Conservation (phyloP, 1,140 invertebrate genomes). For the Listronotus oregonensis region DNA sequence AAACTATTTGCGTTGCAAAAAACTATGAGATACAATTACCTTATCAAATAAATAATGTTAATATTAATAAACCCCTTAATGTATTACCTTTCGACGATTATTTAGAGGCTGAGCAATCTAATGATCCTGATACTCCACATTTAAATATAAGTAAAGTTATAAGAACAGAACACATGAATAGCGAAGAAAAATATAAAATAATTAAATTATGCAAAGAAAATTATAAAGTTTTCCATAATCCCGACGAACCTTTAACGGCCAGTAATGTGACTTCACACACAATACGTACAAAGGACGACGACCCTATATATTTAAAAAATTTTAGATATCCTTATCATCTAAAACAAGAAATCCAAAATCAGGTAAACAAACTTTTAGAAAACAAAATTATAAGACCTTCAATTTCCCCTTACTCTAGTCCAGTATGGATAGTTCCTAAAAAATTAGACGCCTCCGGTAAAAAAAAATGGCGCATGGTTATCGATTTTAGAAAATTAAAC, state of each 20-base stretch:
- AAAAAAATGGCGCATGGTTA: constrained; percentile 49
- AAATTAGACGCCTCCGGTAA: constrained; percentile 39
- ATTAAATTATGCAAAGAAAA: background rate
- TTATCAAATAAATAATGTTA: too few species aligned
- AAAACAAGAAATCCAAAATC: constrained; percentile 26
- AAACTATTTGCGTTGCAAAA: background rate
- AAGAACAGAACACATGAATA: background rate
- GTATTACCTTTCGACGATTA: too few species aligned
- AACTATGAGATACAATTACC: background rate
- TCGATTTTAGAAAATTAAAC: constrained; percentile 53
- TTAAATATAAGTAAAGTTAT: background rate
- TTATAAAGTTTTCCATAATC: background rate
- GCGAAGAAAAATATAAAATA: background rate
- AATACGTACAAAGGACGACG: constrained; percentile 19
- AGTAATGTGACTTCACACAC: too few species aligned
- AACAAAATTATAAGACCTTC: constrained; percentile 30
- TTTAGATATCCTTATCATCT: constrained; percentile 21
- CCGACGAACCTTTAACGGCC: too few species aligned
- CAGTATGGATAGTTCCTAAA: constrained; percentile 40
- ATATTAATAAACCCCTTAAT: too few species aligned
- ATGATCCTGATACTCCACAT: too few species aligned
- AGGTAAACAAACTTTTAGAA: constrained; percentile 25
- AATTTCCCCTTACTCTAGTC: constrained; percentile 27
- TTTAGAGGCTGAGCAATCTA: too few species aligned
- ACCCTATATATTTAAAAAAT: constrained; percentile 18